Evolutionary conservation across 2,888 invertebrate species (phyloP), one percentile per base, ranked within the genome.

Genomic region (Drosophila mimetica): DNA sequence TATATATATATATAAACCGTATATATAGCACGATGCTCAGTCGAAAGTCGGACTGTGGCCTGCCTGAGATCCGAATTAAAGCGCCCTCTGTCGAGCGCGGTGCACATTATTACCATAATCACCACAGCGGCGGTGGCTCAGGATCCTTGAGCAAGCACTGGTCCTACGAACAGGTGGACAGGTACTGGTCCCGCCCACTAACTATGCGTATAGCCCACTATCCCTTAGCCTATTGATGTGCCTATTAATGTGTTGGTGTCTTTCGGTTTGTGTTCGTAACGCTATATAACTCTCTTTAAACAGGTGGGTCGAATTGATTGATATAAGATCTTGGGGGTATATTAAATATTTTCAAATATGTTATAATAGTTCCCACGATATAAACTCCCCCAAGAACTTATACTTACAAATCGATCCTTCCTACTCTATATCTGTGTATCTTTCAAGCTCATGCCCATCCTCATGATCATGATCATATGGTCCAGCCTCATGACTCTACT

Each of bases 11-110:
- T 48, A 36, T 14, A 37, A 72, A 37, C 32, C 71, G 47, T 71
- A 42, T 36, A 55, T 77, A 60, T 58, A 79, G 88, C 69, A 72
- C 71, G 64, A 72, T 72, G 48, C 44, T 72, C 55, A 90, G 93
- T 93, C 94, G 91, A 93, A 95, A 94, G 94, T 94, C 92, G 73
- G 89, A 89, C 69, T 88, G 90, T 74, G 86, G 89, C 75, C 94
- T 96, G 83, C 96, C 96, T 78, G 95, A 95, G 93, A 96, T 96
- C 90, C 95, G 96, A 90, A 95, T 96, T 89, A 93, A 96, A 93
- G 95, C 96, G 91, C 95, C 96, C 87, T 96, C 96, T 92, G 93
- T 95, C 93, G 96, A 96, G 93, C 94, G 95, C 89, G 95, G 75
- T 50, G 76, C 72, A 20, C 79, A 82, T 47, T 61, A 79, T 59